phyloP scores from a whole-genome alignment of 1,140 invertebrate genomes.

The Drosophila sucinea region DNA sequence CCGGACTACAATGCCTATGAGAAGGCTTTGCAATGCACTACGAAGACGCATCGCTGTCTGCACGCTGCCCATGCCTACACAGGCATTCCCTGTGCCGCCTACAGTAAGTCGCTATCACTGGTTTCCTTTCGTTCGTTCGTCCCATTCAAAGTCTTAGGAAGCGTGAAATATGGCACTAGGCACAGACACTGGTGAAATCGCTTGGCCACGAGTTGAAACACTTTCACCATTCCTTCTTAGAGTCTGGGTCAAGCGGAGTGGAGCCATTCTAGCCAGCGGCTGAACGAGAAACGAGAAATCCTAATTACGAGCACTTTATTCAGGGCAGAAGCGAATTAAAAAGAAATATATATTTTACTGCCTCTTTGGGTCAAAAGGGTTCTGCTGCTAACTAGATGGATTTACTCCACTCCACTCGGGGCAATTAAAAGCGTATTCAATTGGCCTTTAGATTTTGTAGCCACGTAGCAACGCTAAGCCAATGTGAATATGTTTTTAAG shows the following conservation, averaged over 20 bases:
- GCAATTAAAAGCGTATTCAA: slow-evolving; percentile 81
- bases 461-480: slow-evolving; percentile 47
- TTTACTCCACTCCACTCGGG: background rate
- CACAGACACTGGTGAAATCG: slow-evolving; percentile 36
- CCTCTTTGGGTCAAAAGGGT: slow-evolving; percentile 51
- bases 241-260: slow-evolving; percentile 52
- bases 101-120: slow-evolving; percentile 87
- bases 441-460: slow-evolving; percentile 38
- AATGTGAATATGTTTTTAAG: slow-evolving; percentile 29
- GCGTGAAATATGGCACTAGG: slow-evolving; percentile 70
- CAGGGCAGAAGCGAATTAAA: slow-evolving; percentile 63
- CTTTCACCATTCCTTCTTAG: slow-evolving; percentile 33
- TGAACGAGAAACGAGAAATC: slow-evolving; percentile 52
- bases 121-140: background rate
- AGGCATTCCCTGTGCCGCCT: slow-evolving; percentile 92
- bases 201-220: slow-evolving; percentile 51
- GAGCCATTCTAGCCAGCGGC: slow-evolving; percentile 20
- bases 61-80: slow-evolving; percentile 96
- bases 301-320: slow-evolving; percentile 79
- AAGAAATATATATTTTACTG: slow-evolving; percentile 60
- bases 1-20: slow-evolving; percentile 85
- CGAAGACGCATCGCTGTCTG: slow-evolving; percentile 93
- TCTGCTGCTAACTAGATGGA: slow-evolving; percentile 26
- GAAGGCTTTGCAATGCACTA: slow-evolving; percentile 87
- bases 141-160: slow-evolving; percentile 28